Evolutionary conservation across 2,888 invertebrate genomes (phyloP).

Genomic region (Nipponacmea schrenckii): DNA sequence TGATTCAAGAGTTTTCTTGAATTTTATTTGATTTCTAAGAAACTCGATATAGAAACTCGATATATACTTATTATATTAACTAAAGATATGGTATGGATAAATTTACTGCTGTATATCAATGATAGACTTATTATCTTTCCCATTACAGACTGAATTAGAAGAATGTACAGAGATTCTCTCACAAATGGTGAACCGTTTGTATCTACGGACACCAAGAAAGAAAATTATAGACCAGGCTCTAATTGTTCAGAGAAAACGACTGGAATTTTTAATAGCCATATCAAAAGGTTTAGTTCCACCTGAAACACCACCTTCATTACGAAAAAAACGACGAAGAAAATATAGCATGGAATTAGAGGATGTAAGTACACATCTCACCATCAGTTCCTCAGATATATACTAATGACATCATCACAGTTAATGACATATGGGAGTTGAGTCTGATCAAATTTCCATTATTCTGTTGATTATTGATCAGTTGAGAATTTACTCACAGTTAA

Average conservation of each 20-base stretch:
- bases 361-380: conserved; percentile 41
- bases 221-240: conserved; percentile 75
- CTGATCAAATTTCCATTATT: too few relatives aligned
- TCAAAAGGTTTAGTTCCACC: conserved; percentile 70
- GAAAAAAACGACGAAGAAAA: conserved; percentile 66
- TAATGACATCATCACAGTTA: neutral
- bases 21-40: too few relatives aligned
- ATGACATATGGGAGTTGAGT: conserved; percentile 13
- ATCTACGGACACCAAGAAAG: conserved; percentile 73
- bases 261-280: conserved; percentile 75
- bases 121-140: too few relatives aligned
- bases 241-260: conserved; percentile 73
- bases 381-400: neutral
- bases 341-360: conserved; percentile 63
- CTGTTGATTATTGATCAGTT: too few relatives aligned
- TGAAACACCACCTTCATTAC: conserved; percentile 75
- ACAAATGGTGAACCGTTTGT: conserved; percentile 76
- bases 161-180: conserved; percentile 76
- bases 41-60: too few relatives aligned
- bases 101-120: too few relatives aligned
- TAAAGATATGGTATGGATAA: too few relatives aligned
- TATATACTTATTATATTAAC: too few relatives aligned
- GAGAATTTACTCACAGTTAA: too few relatives aligned
- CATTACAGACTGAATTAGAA: conserved; percentile 75
- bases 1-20: too few relatives aligned